phyloP scores from a whole-genome alignment of 2,888 invertebrate species.

The Napeogenes sylphis region DNA sequence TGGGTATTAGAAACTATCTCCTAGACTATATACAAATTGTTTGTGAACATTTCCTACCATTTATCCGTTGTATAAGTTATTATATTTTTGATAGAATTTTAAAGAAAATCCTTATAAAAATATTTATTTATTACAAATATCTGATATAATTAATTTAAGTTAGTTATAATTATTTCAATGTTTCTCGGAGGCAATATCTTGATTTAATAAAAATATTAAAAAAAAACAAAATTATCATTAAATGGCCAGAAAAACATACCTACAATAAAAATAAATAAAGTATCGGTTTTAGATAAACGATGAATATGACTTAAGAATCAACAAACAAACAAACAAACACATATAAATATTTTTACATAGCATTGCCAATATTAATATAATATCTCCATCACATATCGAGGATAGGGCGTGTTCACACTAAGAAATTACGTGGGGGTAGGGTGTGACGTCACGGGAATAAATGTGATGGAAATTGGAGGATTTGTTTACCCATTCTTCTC shows the following conservation, averaged over 20 bases:
- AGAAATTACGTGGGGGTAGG: constrained; percentile 60
- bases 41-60: constrained; percentile 46
- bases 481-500: constrained; percentile 78
- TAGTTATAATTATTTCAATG: too few relatives aligned
- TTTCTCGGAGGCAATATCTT: too few relatives aligned
- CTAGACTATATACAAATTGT: constrained; percentile 63
- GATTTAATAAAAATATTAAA: too few relatives aligned
- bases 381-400: background rate
- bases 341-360: background rate
- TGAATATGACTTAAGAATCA: background rate
- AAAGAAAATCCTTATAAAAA: too few relatives aligned
- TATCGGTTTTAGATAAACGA: too few relatives aligned
- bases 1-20: constrained; percentile 70
- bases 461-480: constrained; percentile 79
- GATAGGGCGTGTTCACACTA: constrained; percentile 68
- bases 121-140: too few relatives aligned
- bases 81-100: too few relatives aligned
- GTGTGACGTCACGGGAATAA: constrained; percentile 62
- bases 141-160: too few relatives aligned
- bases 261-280: too few relatives aligned
- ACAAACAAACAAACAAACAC: background rate
- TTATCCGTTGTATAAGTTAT: constrained; percentile 21
- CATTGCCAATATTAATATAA: background rate
- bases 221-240: too few relatives aligned
- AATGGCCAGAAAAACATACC: too few relatives aligned